Percentiles rank a stretch among this genome's conserved stretches.
These are phyloP conservation scores for Caloenas nicobarica DNA, from an alignment of 2,113 vertebrate genomes.

Conservation along the genomic window DNA sequence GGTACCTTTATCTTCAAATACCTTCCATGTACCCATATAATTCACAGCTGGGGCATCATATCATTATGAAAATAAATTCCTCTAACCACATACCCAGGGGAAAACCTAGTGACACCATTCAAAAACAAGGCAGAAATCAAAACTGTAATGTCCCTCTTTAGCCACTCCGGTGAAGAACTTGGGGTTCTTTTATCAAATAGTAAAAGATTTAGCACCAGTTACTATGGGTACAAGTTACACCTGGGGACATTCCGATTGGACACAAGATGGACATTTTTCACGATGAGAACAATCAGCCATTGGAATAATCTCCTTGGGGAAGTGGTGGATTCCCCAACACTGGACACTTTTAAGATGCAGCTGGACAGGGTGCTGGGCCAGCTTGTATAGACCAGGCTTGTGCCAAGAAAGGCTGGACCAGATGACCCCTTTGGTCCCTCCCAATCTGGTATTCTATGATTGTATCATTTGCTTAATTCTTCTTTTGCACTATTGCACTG, in stretches of 20 bases:
- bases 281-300: too few relatives aligned
- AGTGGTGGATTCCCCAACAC: too few relatives aligned
- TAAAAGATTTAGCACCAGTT: background rate
- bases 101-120: background rate
- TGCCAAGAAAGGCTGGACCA: too few relatives aligned
- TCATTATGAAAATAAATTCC: background rate
- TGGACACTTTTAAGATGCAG: too few relatives aligned
- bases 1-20: background rate
- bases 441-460: too few relatives aligned
- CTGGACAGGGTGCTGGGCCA: too few relatives aligned
- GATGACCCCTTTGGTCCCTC: too few relatives aligned
- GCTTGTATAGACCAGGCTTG: too few relatives aligned
- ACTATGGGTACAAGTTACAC: too few relatives aligned
- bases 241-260: too few relatives aligned
- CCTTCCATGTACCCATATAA: background rate
- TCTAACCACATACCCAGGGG: background rate
- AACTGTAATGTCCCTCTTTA: background rate
- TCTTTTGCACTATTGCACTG: background rate
- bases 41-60: background rate
- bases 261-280: too few relatives aligned
- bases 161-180: background rate
- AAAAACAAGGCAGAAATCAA: background rate
- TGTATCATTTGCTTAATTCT: background rate
- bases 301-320: too few relatives aligned
- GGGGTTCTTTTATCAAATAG: background rate